Conservation (phyloP, 2,113 vertebrate genomes). For the Hippolais icterina region DNA sequence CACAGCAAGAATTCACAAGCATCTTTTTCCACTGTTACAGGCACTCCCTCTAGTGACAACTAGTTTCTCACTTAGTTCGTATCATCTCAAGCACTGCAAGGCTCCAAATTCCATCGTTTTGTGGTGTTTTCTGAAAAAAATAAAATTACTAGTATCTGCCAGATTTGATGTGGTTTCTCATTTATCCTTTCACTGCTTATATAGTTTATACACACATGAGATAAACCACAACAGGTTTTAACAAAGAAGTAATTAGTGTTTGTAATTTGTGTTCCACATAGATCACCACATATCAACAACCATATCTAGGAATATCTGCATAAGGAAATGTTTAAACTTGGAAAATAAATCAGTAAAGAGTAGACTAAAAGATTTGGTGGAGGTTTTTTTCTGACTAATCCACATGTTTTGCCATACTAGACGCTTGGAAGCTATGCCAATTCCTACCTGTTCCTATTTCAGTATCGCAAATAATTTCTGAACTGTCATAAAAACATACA, state of each 20-base stretch:
- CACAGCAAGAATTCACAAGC: not conserved
- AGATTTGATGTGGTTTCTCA: not conserved
- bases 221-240: not conserved
- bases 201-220: not conserved
- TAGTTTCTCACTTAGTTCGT: not conserved
- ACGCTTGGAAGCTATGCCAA: not conserved
- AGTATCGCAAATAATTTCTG: not conserved
- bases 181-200: not conserved
- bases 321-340: not conserved
- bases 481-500: not conserved
- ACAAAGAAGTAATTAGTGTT: not conserved
- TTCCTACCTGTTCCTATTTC: not conserved
- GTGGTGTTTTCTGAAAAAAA: not conserved
- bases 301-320: not conserved
- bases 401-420: not conserved
- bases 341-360: not conserved
- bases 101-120: not conserved
- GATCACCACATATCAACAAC: not conserved
- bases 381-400: not conserved
- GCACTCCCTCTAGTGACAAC: slow-evolving; percentile 11
- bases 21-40: not conserved
- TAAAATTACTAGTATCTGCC: not conserved
- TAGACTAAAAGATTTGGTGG: not conserved
- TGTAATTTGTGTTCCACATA: not conserved
- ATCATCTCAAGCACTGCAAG: not conserved